Base-by-base conservation (phyloP, 2,888 invertebrate species). In the Eristalis pertinax region DNA sequence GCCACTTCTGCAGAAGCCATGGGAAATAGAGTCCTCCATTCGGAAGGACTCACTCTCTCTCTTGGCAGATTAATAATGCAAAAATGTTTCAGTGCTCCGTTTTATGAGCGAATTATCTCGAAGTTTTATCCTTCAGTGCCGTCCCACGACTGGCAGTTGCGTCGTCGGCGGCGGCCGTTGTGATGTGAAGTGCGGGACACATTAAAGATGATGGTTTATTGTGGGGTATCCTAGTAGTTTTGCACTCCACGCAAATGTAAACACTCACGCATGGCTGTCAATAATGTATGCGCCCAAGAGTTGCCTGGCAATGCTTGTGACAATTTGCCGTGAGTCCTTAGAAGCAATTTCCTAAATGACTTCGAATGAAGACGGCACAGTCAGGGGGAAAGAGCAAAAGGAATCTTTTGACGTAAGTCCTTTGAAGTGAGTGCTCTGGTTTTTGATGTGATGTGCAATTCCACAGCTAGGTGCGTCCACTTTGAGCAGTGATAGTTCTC, bases 11-110 rank as follows among this genome's bases (percentile, higher is more conserved):
- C 22, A 11, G 10, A 19, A 7, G 56, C n/a, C 22, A 56, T 15
- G 15, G n/a, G 60, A 60, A 60, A 26, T 60, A 5, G 60, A 26
- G 13, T 13, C 26, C 60, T 60, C 26, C 1, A 0, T n/a, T 26
- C 60, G 4, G 26, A 26, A 26, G 26, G 24, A 60, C 26, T 11
- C 24, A 26, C 24, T 8, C n/a, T n/a, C n/a, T n/a, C n/a, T n/a
- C n/a, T n/a, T n/a, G n/a, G 60, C 60, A 60, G 24, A 26, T 60
- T 60, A 60, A 60, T 60, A 60, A 60, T 60, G 60, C 24, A 60
- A 60, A 60, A 60, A 26, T 60, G 60, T 60, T 60, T 60, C 58
- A 3, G 26, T 24, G 60, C 26, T 60, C 60, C 60, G 2, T 60
- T 60, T 50, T 50, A 50, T 19, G 50, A 50, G 50, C 50, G 50